Evolutionary conservation across 2,888 invertebrate genomes (phyloP), one percentile per base, ranked within the genome.

Genomic region (Cerastis leucographa): DNA sequence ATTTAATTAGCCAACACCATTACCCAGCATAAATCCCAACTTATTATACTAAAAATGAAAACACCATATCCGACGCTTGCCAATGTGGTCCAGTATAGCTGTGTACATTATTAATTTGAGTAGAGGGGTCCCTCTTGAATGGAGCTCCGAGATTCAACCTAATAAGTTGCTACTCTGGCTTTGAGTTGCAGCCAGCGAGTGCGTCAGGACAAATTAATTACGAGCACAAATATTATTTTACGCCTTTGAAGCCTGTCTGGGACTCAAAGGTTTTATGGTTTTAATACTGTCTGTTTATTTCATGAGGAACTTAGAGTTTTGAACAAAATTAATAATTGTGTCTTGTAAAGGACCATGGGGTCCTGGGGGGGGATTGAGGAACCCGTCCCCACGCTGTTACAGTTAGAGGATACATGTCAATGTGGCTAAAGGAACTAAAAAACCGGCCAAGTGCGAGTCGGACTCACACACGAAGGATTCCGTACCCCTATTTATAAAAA

Each of bases 171-270:
- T 59, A 42, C 7, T 54, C 8, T 12, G 44, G 54, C 75, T 83
- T 75, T 78, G 74, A 66, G 42, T 62, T 72, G 74, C 80, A 71
- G 46, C 59, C 29, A 9, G 72, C 49, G 64, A 80, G 49, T 78
- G 35, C 54, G 62, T 40, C 49, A 19, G 59, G 64, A 71, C 68
- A 61, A 82, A 87, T 80, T 85, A 86, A 82, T 86, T 78, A 69
- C 64, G 73, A 71, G 35, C 12, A 76, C 71, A 80, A 86, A 87
- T 82, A 82, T 82, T 51, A 78, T 77, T 76, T 67, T 76, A 79
- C 9, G 75, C 54, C 17, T 74, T 71, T 54, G 74, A 61, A 54
- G n/a, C 40, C 17, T 59, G 72, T 71, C 59, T 59, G 59, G 22
- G 29, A 49, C 46, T 74, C 51, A 67, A 46, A 61, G n/a, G 40